Conservation (phyloP, 2,888 invertebrate genomes). For the Cerceris rybyensis region DNA sequence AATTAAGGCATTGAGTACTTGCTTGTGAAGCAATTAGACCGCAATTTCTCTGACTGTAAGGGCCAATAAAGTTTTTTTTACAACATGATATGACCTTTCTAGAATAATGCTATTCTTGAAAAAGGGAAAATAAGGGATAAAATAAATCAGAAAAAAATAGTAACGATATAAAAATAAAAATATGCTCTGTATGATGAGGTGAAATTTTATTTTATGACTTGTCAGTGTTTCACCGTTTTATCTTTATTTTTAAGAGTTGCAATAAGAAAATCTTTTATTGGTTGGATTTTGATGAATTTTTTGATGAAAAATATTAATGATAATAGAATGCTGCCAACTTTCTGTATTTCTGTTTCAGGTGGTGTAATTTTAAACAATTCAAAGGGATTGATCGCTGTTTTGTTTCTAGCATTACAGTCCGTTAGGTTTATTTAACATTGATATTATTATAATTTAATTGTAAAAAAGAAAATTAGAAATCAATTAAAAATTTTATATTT, state of each 20-base stretch:
- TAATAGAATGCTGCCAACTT: conserved; percentile 33
- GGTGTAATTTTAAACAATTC: not conserved
- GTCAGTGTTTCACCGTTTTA: not conserved
- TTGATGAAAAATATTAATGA: conserved; percentile 7
- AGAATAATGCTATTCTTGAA: too few relatives aligned
- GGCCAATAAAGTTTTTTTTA: conserved; percentile 37
- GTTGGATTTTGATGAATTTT: too few relatives aligned
- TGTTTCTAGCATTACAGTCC: conserved; percentile 1
- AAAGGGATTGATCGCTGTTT: not conserved
- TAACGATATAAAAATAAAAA: too few relatives aligned
- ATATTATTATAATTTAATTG: too few relatives aligned
- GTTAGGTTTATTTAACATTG: not conserved
- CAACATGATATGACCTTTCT: conserved; percentile 37
- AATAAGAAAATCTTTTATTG: conserved; percentile 37
- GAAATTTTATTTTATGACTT: too few relatives aligned
- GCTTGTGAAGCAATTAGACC: too few relatives aligned
- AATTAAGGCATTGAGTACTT: too few relatives aligned
- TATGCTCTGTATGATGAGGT: too few relatives aligned
- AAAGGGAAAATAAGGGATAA: too few relatives aligned
- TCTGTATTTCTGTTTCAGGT: conserved; percentile 35
- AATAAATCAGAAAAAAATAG: too few relatives aligned
- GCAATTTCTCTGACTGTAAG: conserved; percentile 19
- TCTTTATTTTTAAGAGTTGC: not conserved
- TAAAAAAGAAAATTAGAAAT: too few relatives aligned
- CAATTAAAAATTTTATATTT: too few relatives aligned